Conservation (phyloP, 2,888 invertebrate species). For the Orthosia gracilis region DNA sequence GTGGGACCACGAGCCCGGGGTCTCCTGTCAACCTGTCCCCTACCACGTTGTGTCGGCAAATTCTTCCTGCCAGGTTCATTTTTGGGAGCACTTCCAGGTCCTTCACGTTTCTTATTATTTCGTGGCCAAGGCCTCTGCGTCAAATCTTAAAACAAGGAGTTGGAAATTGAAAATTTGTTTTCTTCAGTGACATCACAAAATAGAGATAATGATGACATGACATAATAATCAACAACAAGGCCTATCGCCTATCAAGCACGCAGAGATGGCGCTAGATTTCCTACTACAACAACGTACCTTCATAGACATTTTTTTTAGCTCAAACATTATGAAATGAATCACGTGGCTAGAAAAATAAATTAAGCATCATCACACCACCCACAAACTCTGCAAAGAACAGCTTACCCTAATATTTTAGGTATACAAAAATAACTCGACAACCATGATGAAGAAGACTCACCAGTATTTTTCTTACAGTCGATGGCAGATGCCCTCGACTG, state of each 20-base stretch:
- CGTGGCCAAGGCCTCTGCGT: slow-evolving; percentile 92
- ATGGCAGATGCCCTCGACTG: slow-evolving; percentile 93
- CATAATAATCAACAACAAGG: slow-evolving; percentile 32
- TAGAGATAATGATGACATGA: not conserved
- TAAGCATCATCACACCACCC: slow-evolving; percentile 9
- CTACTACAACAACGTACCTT: not conserved
- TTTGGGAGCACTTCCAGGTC: slow-evolving; percentile 90
- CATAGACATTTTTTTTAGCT: not conserved
- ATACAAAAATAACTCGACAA: not conserved
- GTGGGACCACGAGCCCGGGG: slow-evolving; percentile 92
- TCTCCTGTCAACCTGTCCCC: slow-evolving; percentile 94
- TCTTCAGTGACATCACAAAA: not conserved
- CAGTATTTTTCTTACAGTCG: slow-evolving; percentile 95
- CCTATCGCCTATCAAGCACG: not conserved
- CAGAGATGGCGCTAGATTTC: slow-evolving; percentile 33
- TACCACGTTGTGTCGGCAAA: slow-evolving; percentile 92
- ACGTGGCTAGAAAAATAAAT: slow-evolving; percentile 40
- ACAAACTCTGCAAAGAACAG: slow-evolving; percentile 1
- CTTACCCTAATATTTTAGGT: not conserved
- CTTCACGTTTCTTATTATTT: slow-evolving; percentile 93
- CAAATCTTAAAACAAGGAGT: slow-evolving; percentile 75
- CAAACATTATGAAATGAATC: not conserved
- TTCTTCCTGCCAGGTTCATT: slow-evolving; percentile 93
- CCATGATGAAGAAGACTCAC: slow-evolving; percentile 81
- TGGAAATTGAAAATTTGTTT: not conserved